Percentiles rank a stretch among this genome's conserved stretches.
Evolutionary conservation across 2,113 vertebrate genomes (phyloP).

Genomic region (Paratilapia polleni): DNA sequence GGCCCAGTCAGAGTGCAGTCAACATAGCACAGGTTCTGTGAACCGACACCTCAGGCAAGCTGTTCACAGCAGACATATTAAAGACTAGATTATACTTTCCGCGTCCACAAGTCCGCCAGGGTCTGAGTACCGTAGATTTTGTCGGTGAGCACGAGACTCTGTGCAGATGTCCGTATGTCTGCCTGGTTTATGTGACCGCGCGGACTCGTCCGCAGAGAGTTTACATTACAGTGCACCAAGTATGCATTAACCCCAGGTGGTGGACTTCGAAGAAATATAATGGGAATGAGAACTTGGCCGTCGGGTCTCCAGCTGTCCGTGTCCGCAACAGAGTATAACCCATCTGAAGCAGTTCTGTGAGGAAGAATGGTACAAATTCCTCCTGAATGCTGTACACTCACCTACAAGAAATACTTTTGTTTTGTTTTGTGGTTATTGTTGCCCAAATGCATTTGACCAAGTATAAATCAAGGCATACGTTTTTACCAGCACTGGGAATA

Average conservation of each 20-base stretch:
- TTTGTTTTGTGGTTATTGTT: not conserved
- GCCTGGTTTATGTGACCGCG: too few species aligned
- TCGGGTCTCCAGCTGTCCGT: too few species aligned
- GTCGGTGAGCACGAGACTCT: too few species aligned
- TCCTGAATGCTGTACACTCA: not conserved
- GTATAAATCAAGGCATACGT: not conserved
- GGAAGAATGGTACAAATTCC: not conserved
- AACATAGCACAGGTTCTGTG: not conserved
- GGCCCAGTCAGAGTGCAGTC: not conserved
- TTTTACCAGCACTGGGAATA: not conserved
- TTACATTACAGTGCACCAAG: too few species aligned
- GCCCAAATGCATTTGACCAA: not conserved
- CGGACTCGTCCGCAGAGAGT: too few species aligned
- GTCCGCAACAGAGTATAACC: not conserved
- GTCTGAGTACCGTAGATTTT: too few species aligned
- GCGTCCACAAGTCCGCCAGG: too few species aligned
- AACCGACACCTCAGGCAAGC: not conserved
- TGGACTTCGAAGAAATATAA: too few species aligned
- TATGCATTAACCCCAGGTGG: too few species aligned
- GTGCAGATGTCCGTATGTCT: too few species aligned
- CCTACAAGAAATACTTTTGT: not conserved
- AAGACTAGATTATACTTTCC: too few species aligned
- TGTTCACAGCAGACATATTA: not conserved
- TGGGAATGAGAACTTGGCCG: too few species aligned
- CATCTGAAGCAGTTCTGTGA: not conserved